Evolutionary conservation across 2,113 vertebrate species (phyloP).

Genomic region (Sapayoa aenigma): DNA sequence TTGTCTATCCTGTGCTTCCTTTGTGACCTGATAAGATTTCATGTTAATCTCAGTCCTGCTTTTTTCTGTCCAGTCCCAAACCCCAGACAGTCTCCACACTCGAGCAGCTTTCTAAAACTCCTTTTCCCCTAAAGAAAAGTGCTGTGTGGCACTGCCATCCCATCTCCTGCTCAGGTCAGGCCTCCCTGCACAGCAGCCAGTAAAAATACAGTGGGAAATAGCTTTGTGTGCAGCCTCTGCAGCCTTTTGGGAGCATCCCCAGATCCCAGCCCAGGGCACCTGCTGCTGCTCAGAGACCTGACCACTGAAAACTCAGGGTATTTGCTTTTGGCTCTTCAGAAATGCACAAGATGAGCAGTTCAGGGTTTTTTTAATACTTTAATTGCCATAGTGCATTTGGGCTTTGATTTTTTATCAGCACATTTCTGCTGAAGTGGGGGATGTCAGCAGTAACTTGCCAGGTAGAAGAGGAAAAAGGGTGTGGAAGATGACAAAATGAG

Average conservation of each 20-base stretch:
- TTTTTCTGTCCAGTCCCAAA: neutral
- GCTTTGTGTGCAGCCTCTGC: neutral
- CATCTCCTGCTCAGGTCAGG: neutral
- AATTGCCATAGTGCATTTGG: neutral
- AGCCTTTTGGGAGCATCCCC: neutral
- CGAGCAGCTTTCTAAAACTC: neutral
- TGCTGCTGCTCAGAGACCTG: neutral
- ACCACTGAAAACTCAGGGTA: neutral
- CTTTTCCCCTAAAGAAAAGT: neutral
- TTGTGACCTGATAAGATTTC: neutral
- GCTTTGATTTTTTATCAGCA: neutral
- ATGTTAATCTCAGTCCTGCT: neutral
- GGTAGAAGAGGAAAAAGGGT: neutral
- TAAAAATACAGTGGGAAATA: neutral
- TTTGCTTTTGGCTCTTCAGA: neutral
- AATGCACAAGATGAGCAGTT: neutral
- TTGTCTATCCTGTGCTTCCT: neutral
- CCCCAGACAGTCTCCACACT: neutral
- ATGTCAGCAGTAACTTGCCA: neutral
- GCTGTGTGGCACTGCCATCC: neutral
- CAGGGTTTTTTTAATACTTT: fast-evolving
- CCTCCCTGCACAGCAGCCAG: neutral
- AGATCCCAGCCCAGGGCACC: neutral
- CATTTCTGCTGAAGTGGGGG: neutral
- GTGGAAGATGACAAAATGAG: neutral